Evolutionary conservation across 2,797 vertebrate genomes (phyloP), one percentile per base, ranked within the genome.

Genomic region (Darevskia nairensis): DNA sequence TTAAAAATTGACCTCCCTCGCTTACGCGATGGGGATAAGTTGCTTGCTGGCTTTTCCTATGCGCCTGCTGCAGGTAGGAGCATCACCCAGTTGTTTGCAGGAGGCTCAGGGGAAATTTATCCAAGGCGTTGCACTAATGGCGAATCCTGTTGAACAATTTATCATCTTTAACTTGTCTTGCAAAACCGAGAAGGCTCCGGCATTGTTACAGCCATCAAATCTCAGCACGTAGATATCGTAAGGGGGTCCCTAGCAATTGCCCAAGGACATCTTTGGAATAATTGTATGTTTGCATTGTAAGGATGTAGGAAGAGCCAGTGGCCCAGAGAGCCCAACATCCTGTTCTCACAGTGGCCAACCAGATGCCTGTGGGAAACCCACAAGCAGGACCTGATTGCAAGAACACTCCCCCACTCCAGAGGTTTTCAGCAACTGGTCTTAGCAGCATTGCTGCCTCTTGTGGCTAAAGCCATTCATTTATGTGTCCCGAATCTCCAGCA

Each of bases 51-150:
- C 9, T 39, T 35, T 39, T 32, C 15, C 50, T 19, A 19, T 39
- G 32, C 86, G 90, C 0, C 59, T 92, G 91, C 94, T 92, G 90
- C 92, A 92, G 92, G 90, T 93, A 94, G 92, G 89, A 94, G 92
- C 92, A 90, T 94, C 94, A 93, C 94, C 93, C 94, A 94, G 93
- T 94, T 93, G 92, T 94, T 94, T 94, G 91, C 77, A 86, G 94
- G 92, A 91, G 85, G 88, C 94, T 94, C 94, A 88, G 85, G 95
- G 95, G 94, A 95, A 95, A 95, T 95, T 94, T 92, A 94, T 93
- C 93, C 94, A 93, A 93, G 94, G 93, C 94, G 93, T 95, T 94
- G 94, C 92, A 94, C 93, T 94, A 94, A 94, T 95, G 94, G 94
- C 71, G 92, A n/a, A 92, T 92, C 90, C 92, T 87, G 93, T 92